A percentile compares a stretch with the other conserved stretches of the same genome.
phyloP scores from a whole-genome alignment of 2,888 invertebrate species.

The Hypselothyrea guttata region DNA sequence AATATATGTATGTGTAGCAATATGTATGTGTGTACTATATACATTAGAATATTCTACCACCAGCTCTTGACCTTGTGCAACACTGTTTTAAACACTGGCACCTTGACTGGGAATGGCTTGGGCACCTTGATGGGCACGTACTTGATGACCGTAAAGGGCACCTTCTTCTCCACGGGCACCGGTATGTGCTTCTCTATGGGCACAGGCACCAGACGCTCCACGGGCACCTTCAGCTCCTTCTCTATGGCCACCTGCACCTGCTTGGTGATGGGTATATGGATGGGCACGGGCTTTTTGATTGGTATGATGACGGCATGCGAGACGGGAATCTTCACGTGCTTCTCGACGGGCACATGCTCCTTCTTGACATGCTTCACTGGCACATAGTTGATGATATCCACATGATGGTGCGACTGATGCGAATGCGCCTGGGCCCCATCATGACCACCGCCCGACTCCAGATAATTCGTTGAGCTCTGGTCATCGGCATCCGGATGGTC shows the following conservation, averaged over 20 bases:
- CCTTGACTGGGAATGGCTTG: slow-evolving; percentile 90
- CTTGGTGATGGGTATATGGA: slow-evolving; percentile 89
- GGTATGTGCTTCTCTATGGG: slow-evolving; percentile 89
- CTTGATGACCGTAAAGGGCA: slow-evolving; percentile 88
- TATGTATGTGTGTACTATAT: no score
- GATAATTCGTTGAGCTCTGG: slow-evolving; percentile 57
- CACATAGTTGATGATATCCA: slow-evolving; percentile 85
- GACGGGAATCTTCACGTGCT: slow-evolving; percentile 88
- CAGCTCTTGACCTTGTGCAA: slow-evolving; percentile 83
- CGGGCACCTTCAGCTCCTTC: slow-evolving; percentile 85
- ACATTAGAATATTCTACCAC: slow-evolving; percentile 69
- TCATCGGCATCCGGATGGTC: slow-evolving; percentile 61
- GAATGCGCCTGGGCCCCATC: slow-evolving; percentile 39
- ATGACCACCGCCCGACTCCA: slow-evolving; percentile 44
- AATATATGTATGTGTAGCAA: no score
- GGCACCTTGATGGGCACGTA: slow-evolving; percentile 90
- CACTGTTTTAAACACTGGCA: slow-evolving; percentile 87
- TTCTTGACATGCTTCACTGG: slow-evolving; percentile 88
- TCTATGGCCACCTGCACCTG: slow-evolving; percentile 89
- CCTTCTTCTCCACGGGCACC: slow-evolving; percentile 89
- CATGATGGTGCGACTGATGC: slow-evolving; percentile 75
- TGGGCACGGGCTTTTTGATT: slow-evolving; percentile 89
- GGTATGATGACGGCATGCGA: slow-evolving; percentile 90
- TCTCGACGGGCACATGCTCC: slow-evolving; percentile 87
- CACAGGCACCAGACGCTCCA: slow-evolving; percentile 86